Evolutionary conservation across 2,888 invertebrate genomes (phyloP).

Genomic region (Allacma fusca): DNA sequence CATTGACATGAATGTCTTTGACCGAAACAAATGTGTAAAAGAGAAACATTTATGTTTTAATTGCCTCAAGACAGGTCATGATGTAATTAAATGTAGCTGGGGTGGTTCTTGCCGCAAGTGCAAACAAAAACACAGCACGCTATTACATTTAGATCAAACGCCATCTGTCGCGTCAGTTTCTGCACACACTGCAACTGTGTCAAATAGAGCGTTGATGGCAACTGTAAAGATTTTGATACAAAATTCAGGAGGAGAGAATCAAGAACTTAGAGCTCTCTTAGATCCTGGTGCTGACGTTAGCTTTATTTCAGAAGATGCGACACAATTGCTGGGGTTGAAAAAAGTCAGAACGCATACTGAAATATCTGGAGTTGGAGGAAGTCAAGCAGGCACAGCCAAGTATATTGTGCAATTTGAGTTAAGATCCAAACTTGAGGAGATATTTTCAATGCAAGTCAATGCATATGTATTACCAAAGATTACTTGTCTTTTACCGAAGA

Average conservation of each 20-base stretch:
- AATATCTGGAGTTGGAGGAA: too few relatives aligned
- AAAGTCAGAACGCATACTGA: not conserved
- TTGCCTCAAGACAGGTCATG: slow-evolving; percentile 11
- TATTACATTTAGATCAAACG: too few relatives aligned
- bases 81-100: slow-evolving; percentile 17
- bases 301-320: slow-evolving; percentile 2
- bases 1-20: not conserved
- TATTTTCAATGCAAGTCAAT: too few relatives aligned
- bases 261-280: slow-evolving; percentile 14
- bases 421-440: too few relatives aligned
- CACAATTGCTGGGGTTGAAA: not conserved
- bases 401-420: too few relatives aligned
- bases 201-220: slow-evolving; percentile 1
- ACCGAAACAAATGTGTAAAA: not conserved
- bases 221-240: not conserved
- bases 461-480: too few relatives aligned
- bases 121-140: too few relatives aligned
- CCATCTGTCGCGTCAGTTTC: too few relatives aligned
- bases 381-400: too few relatives aligned
- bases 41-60: slow-evolving; percentile 26
- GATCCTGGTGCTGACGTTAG: slow-evolving; percentile 30
- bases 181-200: too few relatives aligned
- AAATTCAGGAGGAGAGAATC: slow-evolving; percentile 1
- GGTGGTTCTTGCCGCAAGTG: too few relatives aligned
- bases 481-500: too few relatives aligned